phyloP scores from a whole-genome alignment of 2,888 invertebrate species.

The Amphipoea lucens region DNA sequence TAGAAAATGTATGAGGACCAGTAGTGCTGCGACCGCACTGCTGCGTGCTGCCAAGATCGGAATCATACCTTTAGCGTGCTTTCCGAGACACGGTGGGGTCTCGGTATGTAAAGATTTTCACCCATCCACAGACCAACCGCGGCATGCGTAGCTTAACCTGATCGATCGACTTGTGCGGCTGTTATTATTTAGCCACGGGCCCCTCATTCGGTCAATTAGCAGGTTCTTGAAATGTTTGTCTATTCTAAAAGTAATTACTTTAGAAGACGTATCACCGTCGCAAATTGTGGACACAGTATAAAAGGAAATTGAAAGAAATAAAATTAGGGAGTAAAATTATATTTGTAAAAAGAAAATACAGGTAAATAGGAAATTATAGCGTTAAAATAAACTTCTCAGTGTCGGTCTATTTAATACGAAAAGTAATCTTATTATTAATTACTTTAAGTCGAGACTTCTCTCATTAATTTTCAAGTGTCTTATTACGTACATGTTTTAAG shows the following conservation, averaged over 20 bases:
- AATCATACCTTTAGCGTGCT: too few relatives aligned
- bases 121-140: too few relatives aligned
- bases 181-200: too few relatives aligned
- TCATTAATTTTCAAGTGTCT: not conserved
- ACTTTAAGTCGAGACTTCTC: constrained; percentile 11
- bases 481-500: constrained; percentile 12
- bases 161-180: too few relatives aligned
- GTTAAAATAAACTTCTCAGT: not conserved
- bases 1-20: too few relatives aligned
- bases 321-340: not conserved
- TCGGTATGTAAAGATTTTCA: too few relatives aligned
- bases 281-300: not conserved
- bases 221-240: not conserved
- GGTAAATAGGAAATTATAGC: not conserved
- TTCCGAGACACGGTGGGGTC: too few relatives aligned
- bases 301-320: not conserved
- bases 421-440: constrained; percentile 1
- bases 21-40: too few relatives aligned
- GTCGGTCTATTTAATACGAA: not conserved
- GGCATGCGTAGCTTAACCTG: too few relatives aligned
- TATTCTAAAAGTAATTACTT: not conserved
- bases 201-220: not conserved
- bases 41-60: too few relatives aligned
- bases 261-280: not conserved
- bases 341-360: not conserved